A percentile compares a stretch with the other conserved stretches of the same genome.
These are phyloP conservation scores for Carposina sasakii DNA, from an alignment of 1,140 invertebrate genomes.

Conservation along the genomic window DNA sequence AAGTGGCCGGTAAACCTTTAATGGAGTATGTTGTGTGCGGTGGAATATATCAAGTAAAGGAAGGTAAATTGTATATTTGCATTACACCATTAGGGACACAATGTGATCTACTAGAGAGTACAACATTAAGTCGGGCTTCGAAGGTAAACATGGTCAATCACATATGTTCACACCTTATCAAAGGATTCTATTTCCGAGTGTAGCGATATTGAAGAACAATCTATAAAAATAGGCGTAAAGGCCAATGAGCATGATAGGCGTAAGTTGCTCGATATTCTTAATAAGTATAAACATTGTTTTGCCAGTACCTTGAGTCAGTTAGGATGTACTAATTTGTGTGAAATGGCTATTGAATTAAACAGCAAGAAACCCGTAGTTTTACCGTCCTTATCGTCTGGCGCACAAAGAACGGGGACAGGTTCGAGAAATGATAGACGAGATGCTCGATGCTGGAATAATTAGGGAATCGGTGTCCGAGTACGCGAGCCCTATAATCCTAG, in stretches of 20 bases:
- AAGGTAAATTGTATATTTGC: background rate
- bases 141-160: background rate
- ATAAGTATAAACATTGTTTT: constrained; percentile 25
- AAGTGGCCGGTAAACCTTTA: background rate
- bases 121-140: background rate
- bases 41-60: background rate
- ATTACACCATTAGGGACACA: background rate
- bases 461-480: constrained; percentile 30
- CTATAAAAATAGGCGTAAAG: background rate
- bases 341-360: constrained; percentile 24
- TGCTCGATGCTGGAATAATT: constrained; percentile 34
- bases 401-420: background rate
- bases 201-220: background rate
- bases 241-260: background rate
- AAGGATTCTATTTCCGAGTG: background rate
- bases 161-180: background rate
- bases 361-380: constrained; percentile 20
- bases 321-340: constrained; percentile 12
- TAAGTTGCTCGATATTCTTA: background rate
- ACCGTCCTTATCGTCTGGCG: constrained; percentile 16
- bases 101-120: background rate
- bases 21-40: background rate
- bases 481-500: constrained; percentile 13
- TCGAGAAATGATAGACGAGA: background rate
- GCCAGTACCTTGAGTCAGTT: constrained; percentile 17